phyloP scores from a whole-genome alignment of 2,113 vertebrate genomes.

The Polyodon spathula region DNA sequence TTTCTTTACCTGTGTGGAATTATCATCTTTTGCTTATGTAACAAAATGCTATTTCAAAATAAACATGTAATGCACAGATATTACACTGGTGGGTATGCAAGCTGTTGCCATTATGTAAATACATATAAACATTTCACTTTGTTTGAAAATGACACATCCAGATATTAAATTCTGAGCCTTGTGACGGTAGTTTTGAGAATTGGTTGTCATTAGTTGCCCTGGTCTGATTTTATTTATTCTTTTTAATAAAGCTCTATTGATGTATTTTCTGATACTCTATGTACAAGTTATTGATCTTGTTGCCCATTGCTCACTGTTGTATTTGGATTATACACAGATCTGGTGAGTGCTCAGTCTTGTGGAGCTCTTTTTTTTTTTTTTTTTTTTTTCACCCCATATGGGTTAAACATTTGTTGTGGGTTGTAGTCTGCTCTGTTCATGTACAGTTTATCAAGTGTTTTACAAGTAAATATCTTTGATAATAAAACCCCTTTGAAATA shows the following conservation, averaged over 20 bases:
- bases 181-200: constrained; percentile 12
- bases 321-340: constrained; percentile 54
- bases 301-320: constrained; percentile 24
- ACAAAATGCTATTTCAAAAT: no score
- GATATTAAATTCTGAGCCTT: constrained; percentile 23
- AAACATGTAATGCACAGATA: no score
- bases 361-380: constrained; percentile 21
- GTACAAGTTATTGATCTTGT: constrained; percentile 12
- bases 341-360: constrained; percentile 24
- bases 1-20: no score
- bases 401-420: constrained; percentile 42
- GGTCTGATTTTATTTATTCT: constrained; percentile 4
- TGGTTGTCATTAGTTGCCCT: constrained; percentile 24
- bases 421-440: constrained; percentile 68
- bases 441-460: constrained; percentile 80
- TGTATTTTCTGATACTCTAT: constrained; percentile 59
- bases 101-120: no score
- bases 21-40: no score
- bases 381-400: constrained; percentile 12
- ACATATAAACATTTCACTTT: no score
- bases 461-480: constrained; percentile 76
- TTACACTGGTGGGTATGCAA: no score
- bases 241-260: constrained; percentile 45
- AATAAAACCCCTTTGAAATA: constrained; percentile 72
- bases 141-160: no score